Conservation (phyloP, 2,797 vertebrate species). For the Falco columbarius region DNA sequence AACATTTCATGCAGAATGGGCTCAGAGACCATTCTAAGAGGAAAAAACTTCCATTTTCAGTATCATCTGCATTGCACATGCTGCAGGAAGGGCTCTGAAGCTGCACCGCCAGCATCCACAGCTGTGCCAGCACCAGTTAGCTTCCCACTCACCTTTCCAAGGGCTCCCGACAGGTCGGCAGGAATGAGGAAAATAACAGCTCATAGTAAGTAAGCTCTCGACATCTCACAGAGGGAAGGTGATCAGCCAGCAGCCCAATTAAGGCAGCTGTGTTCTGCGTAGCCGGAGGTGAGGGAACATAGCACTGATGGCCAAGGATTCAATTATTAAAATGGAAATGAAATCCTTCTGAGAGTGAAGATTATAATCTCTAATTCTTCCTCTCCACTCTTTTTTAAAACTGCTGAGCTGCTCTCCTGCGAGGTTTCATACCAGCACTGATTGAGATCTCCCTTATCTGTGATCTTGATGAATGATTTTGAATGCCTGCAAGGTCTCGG, state of each 20-base stretch:
- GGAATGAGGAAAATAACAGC: not conserved
- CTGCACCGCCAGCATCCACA: accelerated
- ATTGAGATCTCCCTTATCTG: not conserved
- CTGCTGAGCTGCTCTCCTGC: not conserved
- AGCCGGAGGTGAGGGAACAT: not conserved
- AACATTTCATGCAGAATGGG: accelerated
- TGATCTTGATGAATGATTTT: not conserved
- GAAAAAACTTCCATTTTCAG: not conserved
- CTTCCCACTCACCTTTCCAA: not conserved
- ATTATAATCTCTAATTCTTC: not conserved
- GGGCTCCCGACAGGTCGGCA: not conserved
- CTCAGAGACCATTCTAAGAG: not conserved
- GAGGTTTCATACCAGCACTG: not conserved
- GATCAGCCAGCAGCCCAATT: not conserved
- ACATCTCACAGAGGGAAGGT: not conserved
- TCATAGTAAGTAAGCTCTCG: accelerated
- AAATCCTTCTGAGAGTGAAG: not conserved
- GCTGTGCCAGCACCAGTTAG: not conserved
- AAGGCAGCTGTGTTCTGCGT: accelerated
- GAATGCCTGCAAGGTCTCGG: not conserved
- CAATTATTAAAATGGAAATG: not conserved
- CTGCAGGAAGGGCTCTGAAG: not conserved
- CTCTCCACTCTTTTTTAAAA: not conserved
- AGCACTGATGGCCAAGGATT: not conserved
- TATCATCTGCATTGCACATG: accelerated